These are phyloP conservation scores for Ophioninae sp. DNA, from an alignment of 2,888 invertebrate genomes.

Conservation along the genomic window DNA sequence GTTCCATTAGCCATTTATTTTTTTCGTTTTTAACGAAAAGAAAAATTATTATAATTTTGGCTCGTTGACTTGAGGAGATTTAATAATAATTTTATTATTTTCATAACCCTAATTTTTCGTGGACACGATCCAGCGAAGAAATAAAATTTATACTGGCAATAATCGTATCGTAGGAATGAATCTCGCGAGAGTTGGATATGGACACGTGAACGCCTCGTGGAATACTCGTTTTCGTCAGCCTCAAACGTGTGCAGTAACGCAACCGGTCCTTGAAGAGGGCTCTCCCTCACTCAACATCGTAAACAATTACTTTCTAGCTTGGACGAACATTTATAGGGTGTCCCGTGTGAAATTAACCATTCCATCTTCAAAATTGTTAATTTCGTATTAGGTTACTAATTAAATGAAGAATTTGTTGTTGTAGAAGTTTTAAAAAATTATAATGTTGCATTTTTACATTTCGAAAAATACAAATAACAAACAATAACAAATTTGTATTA, in stretches of 20 bases:
- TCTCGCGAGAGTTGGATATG: not conserved
- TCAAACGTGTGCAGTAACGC: slow-evolving; percentile 15
- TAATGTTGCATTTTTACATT: not conserved
- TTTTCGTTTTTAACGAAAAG: too few relatives aligned
- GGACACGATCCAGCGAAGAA: too few relatives aligned
- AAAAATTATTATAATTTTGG: too few relatives aligned
- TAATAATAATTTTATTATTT: too few relatives aligned
- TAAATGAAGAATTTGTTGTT: not conserved
- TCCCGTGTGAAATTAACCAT: not conserved
- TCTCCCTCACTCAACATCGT: slow-evolving; percentile 56
- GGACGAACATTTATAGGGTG: slow-evolving; percentile 37
- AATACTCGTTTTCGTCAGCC: slow-evolving; percentile 19
- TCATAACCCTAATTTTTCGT: too few relatives aligned
- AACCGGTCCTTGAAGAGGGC: slow-evolving; percentile 63
- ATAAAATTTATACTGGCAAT: too few relatives aligned
- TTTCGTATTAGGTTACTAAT: not conserved
- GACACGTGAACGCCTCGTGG: not conserved
- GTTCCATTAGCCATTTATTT: too few relatives aligned
- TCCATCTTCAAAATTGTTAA: not conserved
- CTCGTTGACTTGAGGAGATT: too few relatives aligned
- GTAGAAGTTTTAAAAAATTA: not conserved
- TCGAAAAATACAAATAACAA: too few relatives aligned
- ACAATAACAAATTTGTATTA: too few relatives aligned
- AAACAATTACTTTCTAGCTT: slow-evolving; percentile 73
- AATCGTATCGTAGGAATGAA: too few relatives aligned